Percentiles rank a stretch among this genome's conserved stretches.
Conservation (phyloP, 2,888 invertebrate genomes). For the Phortica okadai region DNA sequence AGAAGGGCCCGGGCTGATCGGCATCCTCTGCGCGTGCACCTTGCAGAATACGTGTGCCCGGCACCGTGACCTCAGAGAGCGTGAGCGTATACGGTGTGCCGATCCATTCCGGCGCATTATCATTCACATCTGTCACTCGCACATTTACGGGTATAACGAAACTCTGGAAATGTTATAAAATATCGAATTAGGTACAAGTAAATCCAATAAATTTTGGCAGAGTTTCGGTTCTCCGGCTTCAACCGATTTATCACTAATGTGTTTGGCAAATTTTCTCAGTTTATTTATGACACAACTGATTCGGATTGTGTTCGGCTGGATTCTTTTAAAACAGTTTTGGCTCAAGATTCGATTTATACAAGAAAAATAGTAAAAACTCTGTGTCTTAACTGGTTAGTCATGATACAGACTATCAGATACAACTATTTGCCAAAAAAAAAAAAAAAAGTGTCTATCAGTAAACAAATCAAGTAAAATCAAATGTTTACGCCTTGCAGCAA, state of each 20-base stretch:
- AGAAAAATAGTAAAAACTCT: too few species aligned
- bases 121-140: conserved; percentile 93
- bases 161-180: conserved; percentile 59
- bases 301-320: not conserved
- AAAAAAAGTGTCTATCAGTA: conserved; percentile 2
- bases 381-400: too few species aligned
- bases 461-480: conserved; percentile 16
- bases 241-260: too few species aligned
- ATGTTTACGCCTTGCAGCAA: conserved; percentile 19
- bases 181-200: not conserved
- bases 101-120: conserved; percentile 90
- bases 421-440: not conserved
- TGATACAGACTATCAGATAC: too few species aligned
- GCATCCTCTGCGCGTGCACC: conserved; percentile 87
- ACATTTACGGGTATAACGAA: conserved; percentile 76
- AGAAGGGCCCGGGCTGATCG: conserved; percentile 92
- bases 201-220: not conserved
- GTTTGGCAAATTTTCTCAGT: too few species aligned
- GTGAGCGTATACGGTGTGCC: conserved; percentile 89
- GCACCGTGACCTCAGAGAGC: conserved; percentile 88
- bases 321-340: not conserved
- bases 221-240: too few species aligned
- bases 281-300: not conserved
- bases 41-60: conserved; percentile 85
- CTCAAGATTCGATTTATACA: too few species aligned